Percentiles rank a stretch among this genome's conserved stretches.
Evolutionary conservation across 2,888 invertebrate genomes (phyloP).

Genomic region (Frankliniella intonsa): DNA sequence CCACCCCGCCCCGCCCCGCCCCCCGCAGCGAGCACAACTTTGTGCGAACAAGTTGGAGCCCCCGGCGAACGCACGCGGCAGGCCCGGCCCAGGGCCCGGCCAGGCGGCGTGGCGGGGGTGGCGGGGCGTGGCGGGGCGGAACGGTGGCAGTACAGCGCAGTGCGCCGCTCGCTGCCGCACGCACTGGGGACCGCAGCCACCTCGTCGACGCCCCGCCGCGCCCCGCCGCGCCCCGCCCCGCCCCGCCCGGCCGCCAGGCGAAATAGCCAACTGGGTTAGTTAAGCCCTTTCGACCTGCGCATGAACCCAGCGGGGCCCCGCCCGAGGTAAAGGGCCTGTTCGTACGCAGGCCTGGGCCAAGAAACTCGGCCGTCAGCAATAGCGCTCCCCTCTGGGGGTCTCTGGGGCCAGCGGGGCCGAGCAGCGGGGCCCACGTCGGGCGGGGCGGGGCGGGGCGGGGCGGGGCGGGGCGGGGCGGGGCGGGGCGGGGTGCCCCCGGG

Average conservation of each 20-base stretch:
- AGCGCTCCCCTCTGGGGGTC: too few relatives aligned
- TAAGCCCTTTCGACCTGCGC: conserved; percentile 10
- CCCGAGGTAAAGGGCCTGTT: background rate
- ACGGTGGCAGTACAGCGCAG: too few relatives aligned
- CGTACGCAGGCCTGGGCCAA: background rate
- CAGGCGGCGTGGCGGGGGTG: too few relatives aligned
- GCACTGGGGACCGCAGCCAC: too few relatives aligned
- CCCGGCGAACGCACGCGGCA: background rate
- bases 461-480: background rate
- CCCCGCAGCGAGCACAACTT: background rate
- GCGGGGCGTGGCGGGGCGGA: too few relatives aligned
- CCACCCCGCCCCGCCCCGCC: background rate
- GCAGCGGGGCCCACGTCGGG: too few relatives aligned
- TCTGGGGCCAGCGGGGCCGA: too few relatives aligned
- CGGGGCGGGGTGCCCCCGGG: background rate
- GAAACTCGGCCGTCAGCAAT: background rate
- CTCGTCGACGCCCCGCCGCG: background rate
- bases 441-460: background rate
- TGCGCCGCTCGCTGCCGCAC: too few relatives aligned
- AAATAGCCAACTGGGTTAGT: conserved; percentile 15
- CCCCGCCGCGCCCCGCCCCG: background rate
- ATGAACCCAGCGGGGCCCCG: background rate
- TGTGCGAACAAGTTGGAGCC: background rate
- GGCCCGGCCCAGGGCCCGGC: too few relatives aligned
- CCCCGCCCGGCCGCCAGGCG: background rate